Evolutionary conservation across 2,797 vertebrate species (phyloP).

Genomic region (Diceros bicornis): DNA sequence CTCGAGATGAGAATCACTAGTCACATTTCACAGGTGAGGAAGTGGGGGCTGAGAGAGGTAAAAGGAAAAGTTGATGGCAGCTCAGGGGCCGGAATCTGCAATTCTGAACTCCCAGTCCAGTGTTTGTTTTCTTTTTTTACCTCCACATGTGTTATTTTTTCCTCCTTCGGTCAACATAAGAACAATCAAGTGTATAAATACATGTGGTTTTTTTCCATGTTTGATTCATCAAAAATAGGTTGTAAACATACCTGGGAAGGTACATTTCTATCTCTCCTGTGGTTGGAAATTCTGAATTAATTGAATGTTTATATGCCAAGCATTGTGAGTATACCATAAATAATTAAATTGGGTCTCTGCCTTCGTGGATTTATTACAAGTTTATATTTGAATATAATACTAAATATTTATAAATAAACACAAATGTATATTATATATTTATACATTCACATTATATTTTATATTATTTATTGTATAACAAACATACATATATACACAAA

Average conservation of each 20-base stretch:
- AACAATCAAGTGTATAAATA: conserved; percentile 53
- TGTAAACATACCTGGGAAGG: conserved; percentile 64
- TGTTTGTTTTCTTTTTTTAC: not conserved
- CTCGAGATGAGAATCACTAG: not conserved
- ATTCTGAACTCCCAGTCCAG: not conserved
- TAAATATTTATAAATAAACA: conserved; percentile 7
- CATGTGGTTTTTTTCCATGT: not conserved
- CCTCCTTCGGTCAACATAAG: not conserved
- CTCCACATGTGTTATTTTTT: not conserved
- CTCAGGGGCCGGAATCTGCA: not conserved
- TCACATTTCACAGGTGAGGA: not conserved
- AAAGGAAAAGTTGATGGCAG: not conserved
- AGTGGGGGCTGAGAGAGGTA: not conserved
- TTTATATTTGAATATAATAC: not conserved
- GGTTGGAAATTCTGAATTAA: conserved; percentile 77
- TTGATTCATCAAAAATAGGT: conserved; percentile 60
- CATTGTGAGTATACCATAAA: not conserved
- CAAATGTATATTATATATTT: not conserved
- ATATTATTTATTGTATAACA: not conserved
- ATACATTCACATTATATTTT: not conserved
- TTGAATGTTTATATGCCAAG: conserved; percentile 37
- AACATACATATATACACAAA: not conserved
- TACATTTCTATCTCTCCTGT: conserved; percentile 35
- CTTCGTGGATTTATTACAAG: not conserved
- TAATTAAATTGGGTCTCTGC: not conserved